Evolutionary conservation across 2,797 vertebrate species (phyloP).

Genomic region (Myripristis murdjan): DNA sequence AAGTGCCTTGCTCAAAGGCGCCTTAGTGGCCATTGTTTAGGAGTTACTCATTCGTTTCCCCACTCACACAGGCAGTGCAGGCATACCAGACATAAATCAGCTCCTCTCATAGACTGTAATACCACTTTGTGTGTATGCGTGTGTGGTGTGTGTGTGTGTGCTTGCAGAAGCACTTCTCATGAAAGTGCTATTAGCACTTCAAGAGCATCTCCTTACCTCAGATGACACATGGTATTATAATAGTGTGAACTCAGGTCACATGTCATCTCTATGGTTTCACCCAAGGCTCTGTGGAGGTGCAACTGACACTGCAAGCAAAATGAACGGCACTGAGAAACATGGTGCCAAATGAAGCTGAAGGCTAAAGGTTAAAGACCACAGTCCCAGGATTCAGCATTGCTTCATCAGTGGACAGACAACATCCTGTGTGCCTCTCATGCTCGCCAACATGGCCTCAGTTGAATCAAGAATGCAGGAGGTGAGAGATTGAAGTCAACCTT

Average conservation of each 20-base stretch:
- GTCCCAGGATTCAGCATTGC: constrained; percentile 36
- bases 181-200: background rate
- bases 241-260: constrained; percentile 7
- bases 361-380: constrained; percentile 51
- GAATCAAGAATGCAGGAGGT: constrained; percentile 1
- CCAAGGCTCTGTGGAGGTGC: constrained; percentile 45
- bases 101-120: too few species aligned
- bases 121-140: too few species aligned
- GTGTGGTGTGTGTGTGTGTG: too few species aligned
- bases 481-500: background rate
- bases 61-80: too few species aligned
- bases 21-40: too few species aligned
- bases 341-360: constrained; percentile 53
- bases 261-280: constrained; percentile 41
- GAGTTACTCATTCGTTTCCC: too few species aligned
- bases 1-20: background rate
- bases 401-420: constrained; percentile 34
- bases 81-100: too few species aligned
- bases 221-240: constrained; percentile 48
- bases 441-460: constrained; percentile 18
- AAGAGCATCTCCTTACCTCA: constrained; percentile 40
- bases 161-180: too few species aligned
- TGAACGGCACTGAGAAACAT: constrained; percentile 51
- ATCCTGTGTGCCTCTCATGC: background rate
- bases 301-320: constrained; percentile 39